phyloP scores from a whole-genome alignment of 1,140 invertebrate species.

The Lordiphosa stackelbergi region DNA sequence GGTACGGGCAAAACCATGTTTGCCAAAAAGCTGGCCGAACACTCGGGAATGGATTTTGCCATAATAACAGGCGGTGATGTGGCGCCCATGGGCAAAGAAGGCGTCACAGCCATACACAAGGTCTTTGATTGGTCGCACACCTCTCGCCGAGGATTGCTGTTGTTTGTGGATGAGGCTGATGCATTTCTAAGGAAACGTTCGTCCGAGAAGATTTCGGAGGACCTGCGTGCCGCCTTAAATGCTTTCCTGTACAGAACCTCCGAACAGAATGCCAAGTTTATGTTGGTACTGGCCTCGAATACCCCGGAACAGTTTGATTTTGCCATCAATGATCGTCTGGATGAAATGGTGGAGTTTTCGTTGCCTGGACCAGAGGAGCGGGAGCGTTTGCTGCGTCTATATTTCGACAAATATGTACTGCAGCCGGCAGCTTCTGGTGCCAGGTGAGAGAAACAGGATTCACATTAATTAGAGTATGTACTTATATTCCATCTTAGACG shows the following conservation, averaged over 20 bases:
- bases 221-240: slow-evolving; percentile 95
- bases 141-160: slow-evolving; percentile 88
- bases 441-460: slow-evolving; percentile 77
- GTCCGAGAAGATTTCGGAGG: slow-evolving; percentile 95
- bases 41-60: slow-evolving; percentile 99
- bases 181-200: slow-evolving; percentile 98
- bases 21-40: slow-evolving; percentile 93
- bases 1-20: slow-evolving; percentile 99
- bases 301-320: slow-evolving; percentile 99
- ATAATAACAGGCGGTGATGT: slow-evolving; percentile 99
- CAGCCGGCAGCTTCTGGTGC: slow-evolving; percentile 90
- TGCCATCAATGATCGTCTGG: slow-evolving; percentile 97
- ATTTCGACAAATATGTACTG: slow-evolving; percentile 97
- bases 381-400: slow-evolving; percentile 93
- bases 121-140: slow-evolving; percentile 98
- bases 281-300: slow-evolving; percentile 98
- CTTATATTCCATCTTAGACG: slow-evolving; percentile 78
- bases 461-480: not conserved
- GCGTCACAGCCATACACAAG: slow-evolving; percentile 98
- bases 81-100: slow-evolving; percentile 96
- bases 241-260: slow-evolving; percentile 98
- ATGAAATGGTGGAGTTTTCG: slow-evolving; percentile 97
- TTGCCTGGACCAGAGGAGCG: slow-evolving; percentile 94
- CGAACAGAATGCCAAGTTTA: slow-evolving; percentile 96
- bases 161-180: slow-evolving; percentile 99